phyloP scores from a whole-genome alignment of 2,797 vertebrate species.

The Catostomus latipinnis region DNA sequence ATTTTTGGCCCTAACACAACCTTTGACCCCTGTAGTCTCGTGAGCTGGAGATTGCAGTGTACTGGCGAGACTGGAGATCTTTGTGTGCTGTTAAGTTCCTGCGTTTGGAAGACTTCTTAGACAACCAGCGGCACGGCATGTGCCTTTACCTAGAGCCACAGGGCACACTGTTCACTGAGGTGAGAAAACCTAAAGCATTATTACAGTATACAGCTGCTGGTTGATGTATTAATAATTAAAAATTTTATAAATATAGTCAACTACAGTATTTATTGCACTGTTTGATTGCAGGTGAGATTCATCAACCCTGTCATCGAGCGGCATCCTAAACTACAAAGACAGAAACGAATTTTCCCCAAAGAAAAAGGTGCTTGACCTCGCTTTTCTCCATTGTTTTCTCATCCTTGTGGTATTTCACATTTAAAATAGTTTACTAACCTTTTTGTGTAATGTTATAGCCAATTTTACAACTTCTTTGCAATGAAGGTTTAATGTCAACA shows the following conservation, averaged over 20 bases:
- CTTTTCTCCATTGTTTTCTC: too few species aligned
- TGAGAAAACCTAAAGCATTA: constrained; percentile 59
- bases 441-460: too few species aligned
- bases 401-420: too few species aligned
- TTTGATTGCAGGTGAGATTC: constrained; percentile 86
- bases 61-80: constrained; percentile 91
- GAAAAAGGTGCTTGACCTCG: constrained; percentile 80
- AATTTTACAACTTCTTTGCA: too few species aligned
- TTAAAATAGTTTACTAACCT: neutral
- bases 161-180: constrained; percentile 92
- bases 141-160: constrained; percentile 89
- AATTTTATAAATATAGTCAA: neutral
- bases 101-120: constrained; percentile 93
- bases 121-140: constrained; percentile 89
- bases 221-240: too few species aligned
- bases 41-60: constrained; percentile 89
- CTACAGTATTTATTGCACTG: neutral
- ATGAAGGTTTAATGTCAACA: too few species aligned
- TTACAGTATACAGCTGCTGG: neutral
- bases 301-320: constrained; percentile 91
- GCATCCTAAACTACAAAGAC: constrained; percentile 87
- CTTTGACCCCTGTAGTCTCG: constrained; percentile 80
- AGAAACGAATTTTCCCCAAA: constrained; percentile 92
- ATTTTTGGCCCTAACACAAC: neutral
- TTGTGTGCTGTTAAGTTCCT: constrained; percentile 91